Evolutionary conservation across 2,797 vertebrate genomes (phyloP).

Genomic region (Thunnus albacares): DNA sequence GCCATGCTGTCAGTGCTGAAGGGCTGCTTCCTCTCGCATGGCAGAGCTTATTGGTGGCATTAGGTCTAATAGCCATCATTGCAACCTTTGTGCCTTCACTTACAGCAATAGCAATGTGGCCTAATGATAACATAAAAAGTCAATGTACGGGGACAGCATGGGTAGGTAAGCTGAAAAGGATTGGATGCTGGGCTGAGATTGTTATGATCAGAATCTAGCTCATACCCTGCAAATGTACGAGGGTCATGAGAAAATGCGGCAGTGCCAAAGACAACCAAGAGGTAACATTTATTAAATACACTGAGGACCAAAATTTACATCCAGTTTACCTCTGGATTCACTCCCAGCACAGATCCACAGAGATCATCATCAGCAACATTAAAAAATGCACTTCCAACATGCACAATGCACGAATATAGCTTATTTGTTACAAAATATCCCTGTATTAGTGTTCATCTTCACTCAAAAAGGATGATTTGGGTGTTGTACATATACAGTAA

Average conservation of each 20-base stretch:
- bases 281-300: not conserved
- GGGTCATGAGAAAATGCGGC: not conserved
- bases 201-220: constrained; percentile 30
- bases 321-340: constrained; percentile 15
- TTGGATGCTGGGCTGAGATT: constrained; percentile 23
- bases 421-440: not conserved
- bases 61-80: constrained; percentile 77
- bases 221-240: constrained; percentile 1
- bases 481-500: constrained; percentile 32
- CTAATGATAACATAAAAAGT: constrained; percentile 71
- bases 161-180: constrained; percentile 40
- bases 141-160: constrained; percentile 52
- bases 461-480: constrained; percentile 15
- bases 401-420: constrained; percentile 21
- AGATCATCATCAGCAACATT: not conserved
- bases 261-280: not conserved
- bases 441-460: constrained; percentile 4
- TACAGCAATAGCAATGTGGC: constrained; percentile 72
- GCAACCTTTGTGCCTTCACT: constrained; percentile 76
- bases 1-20: constrained; percentile 72
- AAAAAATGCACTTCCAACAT: constrained; percentile 9
- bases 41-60: constrained; percentile 83
- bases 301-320: constrained; percentile 16
- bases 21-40: constrained; percentile 79
- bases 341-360: not conserved